Base-by-base conservation (phyloP, 2,888 invertebrate genomes). In the Lithophane ornitopus region DNA sequence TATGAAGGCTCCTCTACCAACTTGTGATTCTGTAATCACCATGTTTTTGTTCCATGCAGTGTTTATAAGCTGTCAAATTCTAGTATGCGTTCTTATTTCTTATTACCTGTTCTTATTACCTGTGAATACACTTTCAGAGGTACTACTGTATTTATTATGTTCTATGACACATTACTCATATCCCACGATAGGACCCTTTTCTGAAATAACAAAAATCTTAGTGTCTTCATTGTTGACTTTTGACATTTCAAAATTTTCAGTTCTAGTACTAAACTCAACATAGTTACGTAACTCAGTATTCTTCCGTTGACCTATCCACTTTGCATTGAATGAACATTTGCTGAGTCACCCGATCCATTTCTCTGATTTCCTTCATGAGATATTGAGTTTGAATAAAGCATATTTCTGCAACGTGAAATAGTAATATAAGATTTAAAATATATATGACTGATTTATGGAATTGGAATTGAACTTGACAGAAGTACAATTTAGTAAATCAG, bases 321-420 rank as follows among this genome's bases (percentile, higher is more conserved):
- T 76, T 81, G 58, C 62, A 76, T 61, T 41, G 54, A 70, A 52
- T 2, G 56, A 73, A 63, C 22, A 69, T 65, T 34, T 82, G 41
- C 70, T 61, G 52, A 79, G 26, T 80, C 65, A 66, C 65, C 4
- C 59, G 76, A 66, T 76, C 41, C 76, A 76, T 76, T 81, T 76
- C 68, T 59, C 39, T 46, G 68, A 79, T 81, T 81, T 63, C 26
- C 49, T 58, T 19, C 49, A 26, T 41, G 19, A 79, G 14, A 61
- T 80, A 56, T 49, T 49, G 49, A 71, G 44, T 79, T 70, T 79
- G 63, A 73, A 41, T 76, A 62, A 62, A 73, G 28, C 14, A 52
- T 58, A 63, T 77, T 77, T 56, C n/a, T 80, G 34, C 41, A 28
- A 52, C 22, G 62, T 63, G 41, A 28, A 56, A 19, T n/a, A 34